Evolutionary conservation across 2,113 vertebrate genomes (phyloP), one percentile per base, ranked within the genome.

Genomic region (Tamias sibiricus): DNA sequence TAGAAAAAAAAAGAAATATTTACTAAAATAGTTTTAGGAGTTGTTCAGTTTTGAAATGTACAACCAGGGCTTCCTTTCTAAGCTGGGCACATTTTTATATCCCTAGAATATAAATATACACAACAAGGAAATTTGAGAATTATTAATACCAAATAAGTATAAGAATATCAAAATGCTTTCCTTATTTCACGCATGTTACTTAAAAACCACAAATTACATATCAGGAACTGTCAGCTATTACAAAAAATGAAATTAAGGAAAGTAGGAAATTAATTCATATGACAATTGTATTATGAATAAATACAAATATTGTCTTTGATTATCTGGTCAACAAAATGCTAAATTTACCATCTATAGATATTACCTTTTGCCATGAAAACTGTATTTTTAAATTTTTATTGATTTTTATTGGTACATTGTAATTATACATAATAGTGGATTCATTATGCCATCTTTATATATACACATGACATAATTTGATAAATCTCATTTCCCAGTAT

Each of bases 11-110:
- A 88, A 62, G 6, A 14, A 42, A 79, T 30, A 77, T 62, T 93
- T 76, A 83, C 71, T 59, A 72, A 76, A 85, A 91, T 86, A 52
- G 79, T 86, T 97, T 85, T 80, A 95, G 44, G 32, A 88, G 17
- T 69, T 7, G 3, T 30, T 93, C 32, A 76, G 6, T 62, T 59
- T 92, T 49, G 81, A 86, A 97, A 91, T 59, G 22, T 8, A 86
- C 9, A 84, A 30, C 20, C 72, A 81, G 44, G 72, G 14, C 7
- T 74, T 91, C 19, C 9, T 72, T 92, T 72, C 52, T 76, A 82
- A 84, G 77, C 0, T 24, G 24, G 17, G 10, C 11, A 85, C 2
- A 37, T 40, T 86, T 87, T 87, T 66, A 37, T 52, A 49, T 81
- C 32, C 84, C 4, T 20, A 75, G 22, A 44, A 3, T 74, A 91